Percentiles rank a stretch among this genome's conserved stretches.
Conservation (phyloP, 2,888 invertebrate genomes). For the Keiferia lycopersicella region DNA sequence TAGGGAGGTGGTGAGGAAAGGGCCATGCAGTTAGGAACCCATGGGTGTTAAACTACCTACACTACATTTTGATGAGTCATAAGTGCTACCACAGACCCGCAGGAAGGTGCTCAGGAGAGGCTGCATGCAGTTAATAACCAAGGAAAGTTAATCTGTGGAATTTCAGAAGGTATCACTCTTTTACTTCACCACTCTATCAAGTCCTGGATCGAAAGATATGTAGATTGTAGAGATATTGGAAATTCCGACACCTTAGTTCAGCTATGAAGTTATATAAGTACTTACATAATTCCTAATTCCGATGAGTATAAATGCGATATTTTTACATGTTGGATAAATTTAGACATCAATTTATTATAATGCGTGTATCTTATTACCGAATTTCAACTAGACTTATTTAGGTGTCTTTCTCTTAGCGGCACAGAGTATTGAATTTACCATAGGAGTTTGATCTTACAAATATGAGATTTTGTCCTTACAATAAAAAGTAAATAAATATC, state of each 20-base stretch:
- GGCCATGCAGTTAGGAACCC: conserved; percentile 60
- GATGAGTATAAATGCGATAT: conserved; percentile 24
- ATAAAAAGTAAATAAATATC: conserved; percentile 64
- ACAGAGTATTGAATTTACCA: conserved; percentile 45
- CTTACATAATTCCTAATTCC: conserved; percentile 22
- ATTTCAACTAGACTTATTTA: conserved; percentile 34
- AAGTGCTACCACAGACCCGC: conserved; percentile 52
- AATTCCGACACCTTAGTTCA: not conserved
- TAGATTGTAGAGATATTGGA: not conserved
- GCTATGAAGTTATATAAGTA: conserved; percentile 25
- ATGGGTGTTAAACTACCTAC: conserved; percentile 53
- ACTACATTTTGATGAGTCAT: conserved; percentile 20
- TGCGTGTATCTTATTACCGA: conserved; percentile 57
- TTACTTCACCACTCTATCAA: conserved; percentile 3
- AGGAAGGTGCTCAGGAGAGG: conserved; percentile 63
- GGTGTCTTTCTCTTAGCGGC: conserved; percentile 63
- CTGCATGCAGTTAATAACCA: conserved; percentile 59
- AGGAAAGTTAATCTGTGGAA: conserved; percentile 48
- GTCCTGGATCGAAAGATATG: not conserved
- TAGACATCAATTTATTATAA: conserved; percentile 61
- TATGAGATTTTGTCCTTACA: conserved; percentile 70
- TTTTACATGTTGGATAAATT: conserved; percentile 44
- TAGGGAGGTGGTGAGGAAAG: conserved; percentile 47
- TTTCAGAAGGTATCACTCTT: not conserved
- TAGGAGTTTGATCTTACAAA: conserved; percentile 51